Conservation (phyloP, 2,797 vertebrate genomes). For the Darevskia mixta region DNA sequence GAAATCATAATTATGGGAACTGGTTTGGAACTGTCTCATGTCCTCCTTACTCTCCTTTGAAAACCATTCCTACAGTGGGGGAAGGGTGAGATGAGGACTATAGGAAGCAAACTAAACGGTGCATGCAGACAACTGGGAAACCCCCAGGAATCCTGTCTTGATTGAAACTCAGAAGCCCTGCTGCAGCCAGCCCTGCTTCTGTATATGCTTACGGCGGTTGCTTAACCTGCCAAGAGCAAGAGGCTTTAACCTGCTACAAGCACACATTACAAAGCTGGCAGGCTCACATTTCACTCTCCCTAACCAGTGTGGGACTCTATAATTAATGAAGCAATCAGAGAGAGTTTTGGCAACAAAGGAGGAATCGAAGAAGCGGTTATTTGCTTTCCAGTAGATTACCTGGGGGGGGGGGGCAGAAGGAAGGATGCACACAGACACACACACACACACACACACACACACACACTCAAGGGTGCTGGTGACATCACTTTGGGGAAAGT, state of each 20-base stretch:
- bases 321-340: slow-evolving; percentile 12
- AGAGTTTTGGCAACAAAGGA: background rate
- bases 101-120: background rate
- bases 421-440: too few relatives aligned
- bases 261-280: background rate
- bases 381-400: background rate
- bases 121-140: background rate
- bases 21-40: background rate
- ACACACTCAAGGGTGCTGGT: background rate
- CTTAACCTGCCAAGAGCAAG: slow-evolving; percentile 10
- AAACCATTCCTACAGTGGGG: background rate
- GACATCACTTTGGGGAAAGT: background rate
- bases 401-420: background rate
- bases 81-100: too few relatives aligned
- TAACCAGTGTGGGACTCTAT: background rate
- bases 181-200: too few relatives aligned
- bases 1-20: too few relatives aligned
- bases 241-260: background rate
- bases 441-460: too few relatives aligned
- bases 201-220: background rate
- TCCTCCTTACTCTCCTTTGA: background rate
- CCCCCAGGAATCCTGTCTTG: too few relatives aligned
- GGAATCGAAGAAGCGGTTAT: background rate
- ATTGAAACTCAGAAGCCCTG: background rate
- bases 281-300: background rate